A percentile compares a stretch with the other conserved stretches of the same genome.
phyloP scores from a whole-genome alignment of 2,888 invertebrate genomes.

The Sphinx pinastri region DNA sequence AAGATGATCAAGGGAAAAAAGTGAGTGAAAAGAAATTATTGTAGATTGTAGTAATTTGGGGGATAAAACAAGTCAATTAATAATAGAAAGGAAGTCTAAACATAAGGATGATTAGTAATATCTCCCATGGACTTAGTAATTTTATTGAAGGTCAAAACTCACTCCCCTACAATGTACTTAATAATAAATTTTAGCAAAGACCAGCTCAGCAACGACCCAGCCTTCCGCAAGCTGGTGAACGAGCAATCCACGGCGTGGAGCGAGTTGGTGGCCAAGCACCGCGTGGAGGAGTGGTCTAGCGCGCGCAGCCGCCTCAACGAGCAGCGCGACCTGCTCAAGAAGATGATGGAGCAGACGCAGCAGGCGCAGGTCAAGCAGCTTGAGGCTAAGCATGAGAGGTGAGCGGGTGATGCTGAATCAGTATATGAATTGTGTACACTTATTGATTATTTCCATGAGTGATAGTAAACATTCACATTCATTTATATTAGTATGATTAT shows the following conservation, averaged over 20 bases:
- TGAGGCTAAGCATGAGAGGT: conserved; percentile 94
- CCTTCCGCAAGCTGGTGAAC: conserved; percentile 91
- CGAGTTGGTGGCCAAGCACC: conserved; percentile 92
- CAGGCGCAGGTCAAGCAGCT: conserved; percentile 94
- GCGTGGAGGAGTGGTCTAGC: conserved; percentile 92
- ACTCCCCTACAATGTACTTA: too few relatives aligned
- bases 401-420: conserved; percentile 5
- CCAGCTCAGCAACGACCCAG: conserved; percentile 90
- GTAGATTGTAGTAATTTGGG: background rate
- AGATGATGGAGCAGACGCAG: conserved; percentile 93
- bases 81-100: too few relatives aligned
- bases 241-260: conserved; percentile 98
- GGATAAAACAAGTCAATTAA: too few relatives aligned
- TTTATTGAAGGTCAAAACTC: too few relatives aligned
- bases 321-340: conserved; percentile 88
- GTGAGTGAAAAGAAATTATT: conserved; percentile 75
- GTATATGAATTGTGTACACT: too few relatives aligned
- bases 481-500: too few relatives aligned
- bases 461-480: too few relatives aligned
- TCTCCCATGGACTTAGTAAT: too few relatives aligned
- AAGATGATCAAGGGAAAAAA: conserved; percentile 97
- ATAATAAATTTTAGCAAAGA: conserved; percentile 84
- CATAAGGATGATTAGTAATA: too few relatives aligned
- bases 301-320: conserved; percentile 93
- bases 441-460: too few relatives aligned